Evolutionary conservation across 1,140 invertebrate genomes (phyloP), one percentile per base, ranked within the genome.

Genomic region (Metaphire vulgaris): DNA sequence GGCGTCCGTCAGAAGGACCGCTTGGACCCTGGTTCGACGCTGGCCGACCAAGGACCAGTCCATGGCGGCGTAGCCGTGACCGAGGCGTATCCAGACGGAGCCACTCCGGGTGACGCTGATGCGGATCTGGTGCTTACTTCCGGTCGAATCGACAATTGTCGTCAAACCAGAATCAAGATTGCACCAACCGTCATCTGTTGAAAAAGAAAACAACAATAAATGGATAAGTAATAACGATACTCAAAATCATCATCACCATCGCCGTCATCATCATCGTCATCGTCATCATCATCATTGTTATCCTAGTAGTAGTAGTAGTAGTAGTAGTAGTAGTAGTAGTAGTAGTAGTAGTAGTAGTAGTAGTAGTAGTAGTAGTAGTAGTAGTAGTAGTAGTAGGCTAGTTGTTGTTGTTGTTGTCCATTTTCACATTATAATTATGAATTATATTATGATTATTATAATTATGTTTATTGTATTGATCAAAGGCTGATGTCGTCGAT

Each of bases 61-160:
- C 26, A 41, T 33, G 56, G 76, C 29, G 2, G 74, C 67, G 32
- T 69, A 33, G n/a, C 74, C 76, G 16, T 33, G 28, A 6, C 76
- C 76, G 12, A 69, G 34, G 65, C 76, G 72, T 33, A 74, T 16
- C 76, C 76, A 77, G 21, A 77, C 66, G 15, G 64, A 32, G 29
- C 76, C 76, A 31, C 41, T 65, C 33, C 67, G 28, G 14, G 76
- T 74, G 64, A 70, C 72, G 67, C 76, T 77, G 72, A 77, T 74
- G 72, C 69, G 73, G 64, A 69, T 33, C 30, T 29, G 34, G 65
- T 74, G 76, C 15, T 29, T 41, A 15, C 21, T 14, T 1, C 76
- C 76, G 33, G 56, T 26, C 15, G 30, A 26, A 32, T 77, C 76
- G n/a, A 32, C 69, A 28, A 77, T 74, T 26, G 72, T 41, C 21